Percentiles rank a stretch among this genome's conserved stretches.
Conservation (phyloP, 2,888 invertebrate species). For the Drosophila flavopinicola region DNA sequence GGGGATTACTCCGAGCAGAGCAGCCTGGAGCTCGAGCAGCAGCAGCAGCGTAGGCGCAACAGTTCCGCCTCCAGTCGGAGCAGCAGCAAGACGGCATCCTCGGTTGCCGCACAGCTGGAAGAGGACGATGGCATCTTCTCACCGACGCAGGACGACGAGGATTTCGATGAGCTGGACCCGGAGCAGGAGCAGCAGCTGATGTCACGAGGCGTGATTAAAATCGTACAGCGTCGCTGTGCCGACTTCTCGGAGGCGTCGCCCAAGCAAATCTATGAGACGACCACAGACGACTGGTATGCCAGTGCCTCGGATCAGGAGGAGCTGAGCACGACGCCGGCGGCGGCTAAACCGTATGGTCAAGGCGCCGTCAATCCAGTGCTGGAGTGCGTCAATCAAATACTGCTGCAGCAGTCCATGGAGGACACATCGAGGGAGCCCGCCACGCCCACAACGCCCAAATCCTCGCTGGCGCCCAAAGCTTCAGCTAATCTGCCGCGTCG, state of each 20-base stretch:
- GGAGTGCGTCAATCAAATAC: slow-evolving; percentile 93
- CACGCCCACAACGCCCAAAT: slow-evolving; percentile 38
- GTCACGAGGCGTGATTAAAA: slow-evolving; percentile 64
- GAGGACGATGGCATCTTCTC: slow-evolving; percentile 80
- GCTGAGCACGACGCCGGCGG: slow-evolving; percentile 50
- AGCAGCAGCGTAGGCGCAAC: slow-evolving; percentile 46
- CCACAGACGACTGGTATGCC: slow-evolving; percentile 91
- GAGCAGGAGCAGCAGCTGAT: slow-evolving; percentile 57
- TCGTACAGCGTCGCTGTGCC: slow-evolving; percentile 69
- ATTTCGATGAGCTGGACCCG: slow-evolving; percentile 66
- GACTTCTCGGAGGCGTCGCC: slow-evolving; percentile 83
- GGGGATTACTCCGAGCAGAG: slow-evolving; percentile 83
- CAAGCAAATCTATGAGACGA: slow-evolving; percentile 83
- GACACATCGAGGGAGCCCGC: slow-evolving; percentile 78
- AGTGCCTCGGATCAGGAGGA: slow-evolving; percentile 92
- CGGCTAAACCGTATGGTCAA: slow-evolving; percentile 83
- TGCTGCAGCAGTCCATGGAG: slow-evolving; percentile 90
- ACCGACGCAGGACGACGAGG: slow-evolving; percentile 76
- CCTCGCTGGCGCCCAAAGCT: slow-evolving; percentile 40
- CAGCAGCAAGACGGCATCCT: slow-evolving; percentile 59
- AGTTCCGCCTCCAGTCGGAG: slow-evolving; percentile 58
- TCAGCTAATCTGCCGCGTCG: slow-evolving; percentile 63
- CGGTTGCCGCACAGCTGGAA: slow-evolving; percentile 58
- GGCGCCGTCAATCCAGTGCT: slow-evolving; percentile 92
- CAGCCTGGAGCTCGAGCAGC: slow-evolving; percentile 58